Base-by-base conservation (phyloP, 2,113 vertebrate species). In the Junco hyemalis region DNA sequence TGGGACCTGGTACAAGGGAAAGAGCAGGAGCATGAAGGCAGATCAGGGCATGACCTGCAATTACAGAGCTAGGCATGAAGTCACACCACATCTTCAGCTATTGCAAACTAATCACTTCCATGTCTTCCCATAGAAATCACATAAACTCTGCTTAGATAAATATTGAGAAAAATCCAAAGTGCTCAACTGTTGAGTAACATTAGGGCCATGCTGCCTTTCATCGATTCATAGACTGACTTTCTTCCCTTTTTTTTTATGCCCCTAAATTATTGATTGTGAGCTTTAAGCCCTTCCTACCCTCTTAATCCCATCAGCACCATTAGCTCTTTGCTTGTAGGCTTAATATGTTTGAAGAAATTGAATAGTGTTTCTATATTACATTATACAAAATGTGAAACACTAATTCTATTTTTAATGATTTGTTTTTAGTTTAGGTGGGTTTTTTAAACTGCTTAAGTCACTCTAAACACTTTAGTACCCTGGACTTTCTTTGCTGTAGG, bases 321-420 rank as follows among this genome's bases (percentile, higher is more conserved):
- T 93, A 95, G 81, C 70, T 86, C 48, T 64, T 91, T 90, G 74
- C 82, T 89, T 92, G 64, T 40, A 86, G 83, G 40, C n/a, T 88
- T 74, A 90, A 60, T 63, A 74, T 35, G n/a, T 78, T 78, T 81
- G 72, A 86, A 86, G 69, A 94, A 81, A 88, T 68, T 35, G 73
- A 79, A 86, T 5, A 36, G 26, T 51, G 56, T 88, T 92, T 88
- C 82, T 80, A 20, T 71, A 90, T 93, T 80, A 77, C 54, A 70
- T 95, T 92, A 82, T 50, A 63, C 33, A 88, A 45, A 64, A 83
- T 36, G 60, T 51, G 71, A 66, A 77, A 71, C 18, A 38, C 56
- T 88, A 95, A 90, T 86, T 90, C 76, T 83, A 86, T 86, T 93
- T 85, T 64, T 80, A 95, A 92, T 85, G 53, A 86, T 95, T 94